Conservation (phyloP, 2,113 vertebrate species). For the Nycticebus coucang region DNA sequence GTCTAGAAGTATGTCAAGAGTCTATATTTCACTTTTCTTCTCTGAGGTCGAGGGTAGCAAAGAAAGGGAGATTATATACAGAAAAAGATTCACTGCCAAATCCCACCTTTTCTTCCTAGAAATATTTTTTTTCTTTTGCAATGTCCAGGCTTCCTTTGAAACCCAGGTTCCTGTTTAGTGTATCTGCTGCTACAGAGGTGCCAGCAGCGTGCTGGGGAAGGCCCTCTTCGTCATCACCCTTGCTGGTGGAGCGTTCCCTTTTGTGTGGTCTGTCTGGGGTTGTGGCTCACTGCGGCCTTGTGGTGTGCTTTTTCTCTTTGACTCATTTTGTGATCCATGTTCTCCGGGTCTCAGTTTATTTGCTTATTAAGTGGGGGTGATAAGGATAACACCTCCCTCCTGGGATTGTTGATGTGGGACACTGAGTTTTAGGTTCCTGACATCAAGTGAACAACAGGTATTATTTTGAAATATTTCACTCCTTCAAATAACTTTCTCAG, state of each 20-base stretch:
- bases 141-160: background rate
- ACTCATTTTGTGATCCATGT: background rate
- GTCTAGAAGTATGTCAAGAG: background rate
- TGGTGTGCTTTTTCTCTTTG: background rate
- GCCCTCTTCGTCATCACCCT: fast-evolving
- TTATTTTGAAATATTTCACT: background rate
- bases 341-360: background rate
- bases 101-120: background rate
- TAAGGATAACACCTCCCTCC: background rate
- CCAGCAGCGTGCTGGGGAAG: fast-evolving
- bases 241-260: fast-evolving
- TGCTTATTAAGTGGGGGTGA: background rate
- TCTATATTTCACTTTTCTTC: background rate
- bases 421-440: background rate
- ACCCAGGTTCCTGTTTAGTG: background rate
- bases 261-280: fast-evolving
- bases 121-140: background rate
- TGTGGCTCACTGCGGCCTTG: fast-evolving
- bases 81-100: background rate
- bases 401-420: background rate
- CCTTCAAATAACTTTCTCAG: background rate
- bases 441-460: background rate
- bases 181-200: background rate
- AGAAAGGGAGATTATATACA: background rate
- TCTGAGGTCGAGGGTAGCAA: background rate